Conservation (phyloP, 1,140 invertebrate genomes). For the Drosophila ananassae region DNA sequence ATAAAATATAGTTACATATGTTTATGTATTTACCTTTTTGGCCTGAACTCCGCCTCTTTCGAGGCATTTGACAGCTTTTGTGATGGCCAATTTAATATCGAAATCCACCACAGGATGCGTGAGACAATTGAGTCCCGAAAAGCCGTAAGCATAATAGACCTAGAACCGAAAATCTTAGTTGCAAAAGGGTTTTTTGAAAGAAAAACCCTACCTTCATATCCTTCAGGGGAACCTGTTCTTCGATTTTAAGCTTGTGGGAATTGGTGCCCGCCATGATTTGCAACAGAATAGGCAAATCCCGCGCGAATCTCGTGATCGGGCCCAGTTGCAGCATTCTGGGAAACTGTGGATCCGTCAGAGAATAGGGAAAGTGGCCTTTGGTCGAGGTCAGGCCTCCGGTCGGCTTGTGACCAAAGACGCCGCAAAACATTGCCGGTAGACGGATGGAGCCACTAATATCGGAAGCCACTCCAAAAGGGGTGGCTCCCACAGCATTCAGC, state of each 20-base stretch:
- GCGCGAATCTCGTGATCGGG: constrained; percentile 91
- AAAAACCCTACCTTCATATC: constrained; percentile 85
- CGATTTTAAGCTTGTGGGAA: constrained; percentile 80
- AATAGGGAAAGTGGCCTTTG: constrained; percentile 86
- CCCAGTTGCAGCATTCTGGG: constrained; percentile 86
- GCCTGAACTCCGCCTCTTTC: constrained; percentile 46
- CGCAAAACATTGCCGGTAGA: constrained; percentile 93
- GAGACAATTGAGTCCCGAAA: constrained; percentile 88
- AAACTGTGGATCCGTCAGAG: constrained; percentile 50
- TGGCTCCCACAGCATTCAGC: constrained; percentile 89
- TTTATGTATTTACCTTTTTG: constrained; percentile 60
- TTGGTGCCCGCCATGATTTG: constrained; percentile 86
- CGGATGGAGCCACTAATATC: constrained; percentile 95
- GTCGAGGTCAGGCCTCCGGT: constrained; percentile 87
- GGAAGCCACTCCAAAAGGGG: constrained; percentile 92
- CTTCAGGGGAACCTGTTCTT: constrained; percentile 86
- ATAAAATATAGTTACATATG: not conserved
- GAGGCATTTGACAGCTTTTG: constrained; percentile 58
- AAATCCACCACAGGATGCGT: constrained; percentile 85
- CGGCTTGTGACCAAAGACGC: constrained; percentile 95
- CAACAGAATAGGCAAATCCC: constrained; percentile 90
- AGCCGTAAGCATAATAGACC: constrained; percentile 86
- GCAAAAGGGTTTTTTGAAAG: not conserved
- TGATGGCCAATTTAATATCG: constrained; percentile 58
- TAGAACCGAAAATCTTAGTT: constrained; percentile 50